Evolutionary conservation across 2,888 invertebrate genomes (phyloP).

Genomic region (Temnothorax unifasciatus): DNA sequence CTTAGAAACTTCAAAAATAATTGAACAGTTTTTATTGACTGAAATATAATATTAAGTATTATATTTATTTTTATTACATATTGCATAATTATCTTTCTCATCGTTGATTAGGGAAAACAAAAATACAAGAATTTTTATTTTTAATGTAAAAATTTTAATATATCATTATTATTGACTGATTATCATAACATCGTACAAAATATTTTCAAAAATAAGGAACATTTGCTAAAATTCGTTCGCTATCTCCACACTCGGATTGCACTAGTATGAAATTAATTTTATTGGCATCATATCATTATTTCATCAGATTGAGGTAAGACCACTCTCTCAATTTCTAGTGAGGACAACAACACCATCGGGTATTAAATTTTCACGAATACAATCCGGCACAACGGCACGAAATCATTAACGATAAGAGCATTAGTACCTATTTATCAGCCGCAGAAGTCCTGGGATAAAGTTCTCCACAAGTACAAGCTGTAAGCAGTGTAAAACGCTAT

Average conservation of each 20-base stretch:
- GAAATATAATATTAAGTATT: no score
- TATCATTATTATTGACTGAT: no score
- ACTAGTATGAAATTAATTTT: background rate
- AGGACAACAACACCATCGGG: background rate
- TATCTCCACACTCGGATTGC: background rate
- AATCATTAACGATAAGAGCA: constrained; percentile 76
- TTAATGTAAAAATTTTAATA: no score
- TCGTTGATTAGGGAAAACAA: no score
- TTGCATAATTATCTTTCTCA: no score
- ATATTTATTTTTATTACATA: no score
- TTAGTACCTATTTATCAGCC: constrained; percentile 73
- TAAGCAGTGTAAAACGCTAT: constrained; percentile 78
- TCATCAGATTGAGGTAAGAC: background rate
- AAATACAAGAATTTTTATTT: no score
- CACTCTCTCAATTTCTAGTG: background rate
- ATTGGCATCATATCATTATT: background rate
- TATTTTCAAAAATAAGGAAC: background rate
- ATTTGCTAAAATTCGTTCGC: background rate
- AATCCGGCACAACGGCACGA: constrained; percentile 68
- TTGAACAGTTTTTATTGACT: no score
- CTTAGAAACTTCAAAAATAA: no score
- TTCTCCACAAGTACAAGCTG: constrained; percentile 73
- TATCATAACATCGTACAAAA: no score
- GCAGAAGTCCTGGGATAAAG: constrained; percentile 67
- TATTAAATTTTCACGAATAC: constrained; percentile 37